Evolutionary conservation across 2,113 vertebrate species (phyloP).

Genomic region (Myxocyprinus asiaticus): DNA sequence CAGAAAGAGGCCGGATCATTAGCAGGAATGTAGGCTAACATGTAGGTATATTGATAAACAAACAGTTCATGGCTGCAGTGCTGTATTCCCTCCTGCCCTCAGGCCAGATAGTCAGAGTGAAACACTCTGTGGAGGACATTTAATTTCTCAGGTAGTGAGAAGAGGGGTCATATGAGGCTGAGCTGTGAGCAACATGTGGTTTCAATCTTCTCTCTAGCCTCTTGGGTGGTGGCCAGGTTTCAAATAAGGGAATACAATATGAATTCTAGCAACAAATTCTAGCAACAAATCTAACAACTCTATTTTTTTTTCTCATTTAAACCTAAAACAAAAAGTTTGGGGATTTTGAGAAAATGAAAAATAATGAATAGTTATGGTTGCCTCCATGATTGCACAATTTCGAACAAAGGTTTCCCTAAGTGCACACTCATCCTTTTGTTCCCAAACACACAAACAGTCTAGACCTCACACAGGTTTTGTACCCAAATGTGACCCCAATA

Average conservation of each 20-base stretch:
- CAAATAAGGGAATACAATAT: slow-evolving; percentile 51
- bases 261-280: slow-evolving; percentile 51
- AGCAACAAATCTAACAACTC: too few relatives aligned
- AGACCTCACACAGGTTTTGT: slow-evolving; percentile 40
- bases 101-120: slow-evolving; percentile 9
- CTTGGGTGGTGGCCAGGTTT: slow-evolving; percentile 50
- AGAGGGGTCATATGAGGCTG: slow-evolving; percentile 44
- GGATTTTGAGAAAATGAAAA: too few relatives aligned
- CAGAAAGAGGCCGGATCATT: slow-evolving; percentile 48
- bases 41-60: slow-evolving; percentile 58
- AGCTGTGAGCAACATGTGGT: slow-evolving; percentile 63
- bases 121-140: background rate
- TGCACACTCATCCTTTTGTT: slow-evolving; percentile 72
- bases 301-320: too few relatives aligned
- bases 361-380: too few relatives aligned
- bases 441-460: slow-evolving; percentile 52
- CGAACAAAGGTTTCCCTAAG: slow-evolving; percentile 75
- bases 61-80: slow-evolving; percentile 47
- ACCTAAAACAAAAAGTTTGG: too few relatives aligned
- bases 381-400: slow-evolving; percentile 74
- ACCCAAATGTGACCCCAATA: slow-evolving; percentile 15
- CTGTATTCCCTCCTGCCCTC: background rate
- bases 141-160: slow-evolving; percentile 50
- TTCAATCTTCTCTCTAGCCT: slow-evolving; percentile 57
- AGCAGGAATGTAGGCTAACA: slow-evolving; percentile 61